Evolutionary conservation across 2,797 vertebrate species (phyloP), one percentile per base, ranked within the genome.

Genomic region (Astyanax mexicanus): DNA sequence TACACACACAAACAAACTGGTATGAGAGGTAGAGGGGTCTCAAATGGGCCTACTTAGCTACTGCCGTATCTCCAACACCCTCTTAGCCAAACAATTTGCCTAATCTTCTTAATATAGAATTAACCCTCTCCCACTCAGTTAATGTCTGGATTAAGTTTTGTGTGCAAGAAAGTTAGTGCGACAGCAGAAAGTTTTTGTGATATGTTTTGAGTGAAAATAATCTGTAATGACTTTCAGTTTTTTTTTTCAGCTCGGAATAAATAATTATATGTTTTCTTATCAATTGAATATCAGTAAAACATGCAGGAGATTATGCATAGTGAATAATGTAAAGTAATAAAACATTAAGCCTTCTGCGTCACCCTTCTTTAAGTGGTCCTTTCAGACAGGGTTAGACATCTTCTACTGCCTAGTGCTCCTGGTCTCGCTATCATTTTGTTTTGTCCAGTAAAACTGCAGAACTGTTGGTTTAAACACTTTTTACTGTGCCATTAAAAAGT

Each of bases 21-120:
- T 11, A 61, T 61, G 45, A 76, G 67, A 60, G 58, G 25, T 62
- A 61, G 64, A 62, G n/a, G 27, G 32, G 25, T 62, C 67, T 54
- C 23, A 51, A 29, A 61, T 51, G 17, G 23, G 44, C 49, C 37
- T 57, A 47, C 23, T 66, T 47, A 51, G 27, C 51, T 35, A 35
- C 29, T 57, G 64, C 40, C 10, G 44, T 69, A 13, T 37, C 65
- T 47, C 54, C 2, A 37, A 68, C 74, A 27, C 17, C 42, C 45
- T 49, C 15, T 67, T 49, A 35, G 40, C 13, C 64, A 29, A 67
- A 32, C 64, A 49, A 35, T 66, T 66, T 32, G 37, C 62, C 25
- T 66, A 47, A 66, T 17, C 38, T 44, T 32, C 47, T 69, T 51
- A 62, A 45, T 66, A 42, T n/a, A 45, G 42, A 27, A 47, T 66